Conservation (phyloP, 1,140 invertebrate genomes). For the Mamestra configurata region DNA sequence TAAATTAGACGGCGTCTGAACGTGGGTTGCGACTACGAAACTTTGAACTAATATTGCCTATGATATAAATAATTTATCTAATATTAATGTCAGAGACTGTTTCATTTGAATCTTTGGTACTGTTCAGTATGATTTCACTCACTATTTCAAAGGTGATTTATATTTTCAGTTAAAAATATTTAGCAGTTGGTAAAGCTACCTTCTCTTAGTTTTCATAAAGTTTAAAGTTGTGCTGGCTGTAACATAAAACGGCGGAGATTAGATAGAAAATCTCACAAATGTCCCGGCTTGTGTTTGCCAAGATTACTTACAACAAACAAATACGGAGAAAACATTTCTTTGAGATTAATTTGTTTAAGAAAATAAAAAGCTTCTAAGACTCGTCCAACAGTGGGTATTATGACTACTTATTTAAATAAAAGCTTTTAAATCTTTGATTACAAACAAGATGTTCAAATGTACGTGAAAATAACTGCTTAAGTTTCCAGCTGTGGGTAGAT, state of each 20-base stretch:
- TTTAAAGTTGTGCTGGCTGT: background rate
- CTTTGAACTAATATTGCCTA: constrained; percentile 12
- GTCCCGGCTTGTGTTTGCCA: constrained; percentile 6
- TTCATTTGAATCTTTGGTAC: background rate
- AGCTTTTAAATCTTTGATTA: constrained; percentile 30
- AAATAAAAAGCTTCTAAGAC: background rate
- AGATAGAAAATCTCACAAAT: constrained; percentile 16
- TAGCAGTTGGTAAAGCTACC: background rate
- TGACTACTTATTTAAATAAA: background rate
- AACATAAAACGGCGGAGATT: background rate
- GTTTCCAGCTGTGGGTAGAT: background rate
- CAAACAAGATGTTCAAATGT: background rate
- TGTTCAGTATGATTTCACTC: background rate
- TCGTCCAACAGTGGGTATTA: background rate
- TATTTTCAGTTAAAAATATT: background rate
- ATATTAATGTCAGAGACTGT: constrained; percentile 5
- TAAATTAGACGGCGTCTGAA: background rate
- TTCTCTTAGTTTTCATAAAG: constrained; percentile 1
- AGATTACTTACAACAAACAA: constrained; percentile 26
- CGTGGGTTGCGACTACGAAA: background rate
- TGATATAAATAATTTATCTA: constrained; percentile 14
- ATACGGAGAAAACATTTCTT: constrained; percentile 12
- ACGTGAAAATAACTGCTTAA: background rate
- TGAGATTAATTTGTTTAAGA: background rate
- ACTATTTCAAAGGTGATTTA: background rate